Conservation (phyloP, 2,797 vertebrate genomes). For the Amphiprion clarkii region DNA sequence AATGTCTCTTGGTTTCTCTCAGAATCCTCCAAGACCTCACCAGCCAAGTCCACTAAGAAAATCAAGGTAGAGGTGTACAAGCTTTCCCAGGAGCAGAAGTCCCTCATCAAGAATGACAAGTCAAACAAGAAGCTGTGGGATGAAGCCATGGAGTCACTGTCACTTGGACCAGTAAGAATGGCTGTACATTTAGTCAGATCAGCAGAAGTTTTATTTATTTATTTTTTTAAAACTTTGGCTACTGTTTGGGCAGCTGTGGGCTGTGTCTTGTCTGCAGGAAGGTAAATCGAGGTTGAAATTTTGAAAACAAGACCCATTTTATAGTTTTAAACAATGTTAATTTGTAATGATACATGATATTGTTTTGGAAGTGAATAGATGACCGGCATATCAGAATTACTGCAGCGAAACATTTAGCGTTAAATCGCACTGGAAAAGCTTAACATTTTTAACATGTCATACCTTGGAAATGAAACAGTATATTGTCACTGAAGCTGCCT, state of each 20-base stretch:
- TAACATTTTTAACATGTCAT: too few species aligned
- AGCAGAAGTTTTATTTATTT: background rate
- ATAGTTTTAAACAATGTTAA: background rate
- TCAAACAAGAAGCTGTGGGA: conserved; percentile 94
- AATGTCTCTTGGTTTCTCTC: conserved; percentile 14
- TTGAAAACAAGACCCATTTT: background rate
- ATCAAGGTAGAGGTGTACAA: conserved; percentile 92
- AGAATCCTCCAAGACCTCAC: conserved; percentile 79
- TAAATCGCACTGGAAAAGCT: too few species aligned
- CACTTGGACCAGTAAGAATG: conserved; percentile 90
- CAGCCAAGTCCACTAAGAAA: conserved; percentile 88
- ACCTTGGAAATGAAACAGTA: background rate
- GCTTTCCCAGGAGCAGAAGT: conserved; percentile 90
- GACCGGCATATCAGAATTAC: background rate
- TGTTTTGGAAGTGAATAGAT: too few species aligned
- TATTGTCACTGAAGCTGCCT: too few species aligned
- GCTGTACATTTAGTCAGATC: background rate
- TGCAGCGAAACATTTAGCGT: background rate
- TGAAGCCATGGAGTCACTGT: conserved; percentile 91
- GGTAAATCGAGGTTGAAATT: background rate
- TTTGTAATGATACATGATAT: background rate
- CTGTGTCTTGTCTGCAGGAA: background rate
- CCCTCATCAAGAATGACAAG: conserved; percentile 91
- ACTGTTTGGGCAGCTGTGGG: background rate
- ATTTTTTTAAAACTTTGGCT: too few species aligned